Percentiles rank a stretch among this genome's conserved stretches.
phyloP scores from a whole-genome alignment of 2,113 vertebrate genomes.

The Anarhynchus alexandrinus region DNA sequence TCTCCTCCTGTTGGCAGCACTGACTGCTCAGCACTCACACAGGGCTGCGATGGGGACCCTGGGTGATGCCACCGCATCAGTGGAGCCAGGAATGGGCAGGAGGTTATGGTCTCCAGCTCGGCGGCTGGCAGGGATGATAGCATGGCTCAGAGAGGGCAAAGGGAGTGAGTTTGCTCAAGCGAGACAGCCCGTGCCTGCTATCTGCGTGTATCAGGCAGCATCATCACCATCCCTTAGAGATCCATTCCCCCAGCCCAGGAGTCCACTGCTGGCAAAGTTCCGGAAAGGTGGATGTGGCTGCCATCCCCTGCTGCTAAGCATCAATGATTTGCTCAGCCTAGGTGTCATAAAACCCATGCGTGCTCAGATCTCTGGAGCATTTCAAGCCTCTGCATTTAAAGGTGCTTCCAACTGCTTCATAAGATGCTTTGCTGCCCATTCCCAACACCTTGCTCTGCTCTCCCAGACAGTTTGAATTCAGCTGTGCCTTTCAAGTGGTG shows the following conservation, averaged over 20 bases:
- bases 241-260: neutral
- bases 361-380: neutral
- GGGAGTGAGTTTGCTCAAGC: neutral
- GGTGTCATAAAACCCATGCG: rapidly evolving
- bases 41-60: neutral
- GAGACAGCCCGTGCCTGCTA: neutral
- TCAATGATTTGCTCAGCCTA: neutral
- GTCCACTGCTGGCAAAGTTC: neutral
- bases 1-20: neutral
- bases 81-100: neutral
- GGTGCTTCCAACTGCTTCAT: neutral
- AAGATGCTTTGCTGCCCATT: neutral
- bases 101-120: neutral
- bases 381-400: neutral
- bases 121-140: neutral
- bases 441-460: neutral
- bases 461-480: neutral
- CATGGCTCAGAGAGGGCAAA: neutral
- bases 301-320: rapidly evolving
- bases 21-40: neutral
- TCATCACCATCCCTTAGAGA: neutral
- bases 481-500: neutral
- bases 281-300: neutral
- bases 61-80: neutral
- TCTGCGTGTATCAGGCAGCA: neutral